phyloP scores from a whole-genome alignment of 2,113 vertebrate genomes.

The Eulemur macaco region DNA sequence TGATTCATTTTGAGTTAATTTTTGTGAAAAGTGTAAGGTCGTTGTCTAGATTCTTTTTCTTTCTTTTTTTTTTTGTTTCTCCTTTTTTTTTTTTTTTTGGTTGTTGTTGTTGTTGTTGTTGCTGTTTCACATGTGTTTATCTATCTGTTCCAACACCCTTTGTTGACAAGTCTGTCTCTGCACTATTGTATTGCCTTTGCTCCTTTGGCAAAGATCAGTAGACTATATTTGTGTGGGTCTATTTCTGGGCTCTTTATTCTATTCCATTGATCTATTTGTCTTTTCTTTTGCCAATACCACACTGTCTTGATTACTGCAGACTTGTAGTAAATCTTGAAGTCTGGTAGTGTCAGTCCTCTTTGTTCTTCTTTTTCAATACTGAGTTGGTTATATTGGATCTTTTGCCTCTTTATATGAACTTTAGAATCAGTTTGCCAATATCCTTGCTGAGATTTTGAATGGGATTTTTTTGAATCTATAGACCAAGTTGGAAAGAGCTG shows the following conservation, averaged over 20 bases:
- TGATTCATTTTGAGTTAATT: neutral
- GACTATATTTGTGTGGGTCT: neutral
- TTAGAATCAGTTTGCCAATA: neutral
- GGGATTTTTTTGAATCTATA: neutral
- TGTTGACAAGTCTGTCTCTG: neutral
- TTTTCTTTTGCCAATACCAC: neutral
- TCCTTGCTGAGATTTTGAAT: neutral
- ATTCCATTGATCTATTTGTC: neutral
- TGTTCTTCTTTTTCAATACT: neutral
- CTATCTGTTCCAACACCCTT: neutral
- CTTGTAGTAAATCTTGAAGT: slow-evolving; percentile 20
- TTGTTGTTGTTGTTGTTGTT: neutral
- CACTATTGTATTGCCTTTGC: neutral
- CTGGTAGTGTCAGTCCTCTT: neutral
- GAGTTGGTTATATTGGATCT: neutral
- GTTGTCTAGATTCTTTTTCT: neutral
- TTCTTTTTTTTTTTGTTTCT: neutral
- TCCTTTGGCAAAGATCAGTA: neutral
- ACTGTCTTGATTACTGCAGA: neutral
- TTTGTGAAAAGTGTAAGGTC: neutral
- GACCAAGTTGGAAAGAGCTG: neutral
- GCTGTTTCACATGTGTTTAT: neutral
- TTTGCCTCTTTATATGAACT: neutral
- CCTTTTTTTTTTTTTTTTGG: too few species aligned
- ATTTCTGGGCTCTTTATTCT: neutral